Conservation (phyloP, 2,113 vertebrate genomes). For the Laterallus jamaicensis region DNA sequence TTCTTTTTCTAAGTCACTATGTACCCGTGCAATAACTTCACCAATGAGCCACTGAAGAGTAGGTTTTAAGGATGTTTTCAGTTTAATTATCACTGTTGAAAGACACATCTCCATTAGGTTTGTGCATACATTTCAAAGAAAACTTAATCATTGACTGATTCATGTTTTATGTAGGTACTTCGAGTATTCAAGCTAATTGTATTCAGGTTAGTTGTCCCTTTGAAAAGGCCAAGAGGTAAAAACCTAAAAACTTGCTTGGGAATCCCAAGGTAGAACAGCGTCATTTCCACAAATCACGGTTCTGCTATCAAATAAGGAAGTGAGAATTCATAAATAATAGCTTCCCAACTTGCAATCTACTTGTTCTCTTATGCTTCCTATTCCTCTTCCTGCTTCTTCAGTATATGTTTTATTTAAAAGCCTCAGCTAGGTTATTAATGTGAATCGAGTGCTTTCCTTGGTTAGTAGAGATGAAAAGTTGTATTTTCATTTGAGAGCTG, state of each 20-base stretch:
- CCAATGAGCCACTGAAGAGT: not conserved
- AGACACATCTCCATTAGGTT: not conserved
- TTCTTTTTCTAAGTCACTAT: not conserved
- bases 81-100: slow-evolving; percentile 33
- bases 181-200: not conserved
- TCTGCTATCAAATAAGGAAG: not conserved
- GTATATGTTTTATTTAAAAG: not conserved
- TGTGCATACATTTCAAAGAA: slow-evolving; percentile 14
- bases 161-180: not conserved
- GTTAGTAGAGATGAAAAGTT: not conserved
- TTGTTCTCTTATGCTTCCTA: not conserved
- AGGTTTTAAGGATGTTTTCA: slow-evolving; percentile 6
- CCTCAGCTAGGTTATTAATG: not conserved
- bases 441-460: not conserved
- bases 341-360: not conserved
- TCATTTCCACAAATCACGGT: not conserved
- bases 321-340: not conserved
- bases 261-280: not conserved
- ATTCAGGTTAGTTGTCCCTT: not conserved
- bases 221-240: not conserved
- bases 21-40: not conserved
- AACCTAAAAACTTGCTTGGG: not conserved
- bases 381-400: not conserved
- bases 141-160: not conserved
- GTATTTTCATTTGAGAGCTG: not conserved